Evolutionary conservation across 1,140 invertebrate genomes (phyloP), one percentile per base, ranked within the genome.

Genomic region (Camponotus vicinus): DNA sequence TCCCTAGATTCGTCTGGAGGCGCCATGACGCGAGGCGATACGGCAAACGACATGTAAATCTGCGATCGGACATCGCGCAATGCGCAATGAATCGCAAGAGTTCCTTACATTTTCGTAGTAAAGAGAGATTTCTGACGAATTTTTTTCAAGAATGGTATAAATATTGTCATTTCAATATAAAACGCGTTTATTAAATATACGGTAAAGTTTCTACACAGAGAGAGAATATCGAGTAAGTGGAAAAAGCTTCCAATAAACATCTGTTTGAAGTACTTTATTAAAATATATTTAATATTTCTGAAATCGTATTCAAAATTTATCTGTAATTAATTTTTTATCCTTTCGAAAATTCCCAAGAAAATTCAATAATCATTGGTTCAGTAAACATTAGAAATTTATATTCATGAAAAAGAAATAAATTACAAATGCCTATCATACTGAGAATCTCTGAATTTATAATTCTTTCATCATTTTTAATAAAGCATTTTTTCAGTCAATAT

Each of bases 11-110:
- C 13, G 27, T 73, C 42, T 61, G 55, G 79, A 83, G 55, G 9
- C 32, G 13, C 40, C n/a, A 32, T 61, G 42, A 75, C 57, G 42
- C 79, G 40, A 83, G 69, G 57, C 40, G 57, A 83, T 83, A 57
- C 55, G 79, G n/a, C 79, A n/a, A 83, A 83, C 67, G 40, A 61
- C 67, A 82, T 52, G 64, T 52, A 27, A 57, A 18, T 37, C 34
- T 69, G 18, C 42, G 55, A 83, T 73, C 13, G 49, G 18, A 75
- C 49, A 45, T 80, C 61, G 42, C 61, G 42, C 61, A 61, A 78
- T 49, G 42, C 42, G n/a, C 42, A 18, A 18, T 42, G 45, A 67
- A 40, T 79, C 37, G 32, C 45, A 79, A 15, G 1, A 18, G 6
- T 64, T 6, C 59, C 34, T 49, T 80, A 40, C 45, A 80, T 57